Percentiles rank a stretch among this genome's conserved stretches.
These are phyloP conservation scores for Rhagoletis pomonella DNA, from an alignment of 1,140 invertebrate genomes.

Conservation along the genomic window DNA sequence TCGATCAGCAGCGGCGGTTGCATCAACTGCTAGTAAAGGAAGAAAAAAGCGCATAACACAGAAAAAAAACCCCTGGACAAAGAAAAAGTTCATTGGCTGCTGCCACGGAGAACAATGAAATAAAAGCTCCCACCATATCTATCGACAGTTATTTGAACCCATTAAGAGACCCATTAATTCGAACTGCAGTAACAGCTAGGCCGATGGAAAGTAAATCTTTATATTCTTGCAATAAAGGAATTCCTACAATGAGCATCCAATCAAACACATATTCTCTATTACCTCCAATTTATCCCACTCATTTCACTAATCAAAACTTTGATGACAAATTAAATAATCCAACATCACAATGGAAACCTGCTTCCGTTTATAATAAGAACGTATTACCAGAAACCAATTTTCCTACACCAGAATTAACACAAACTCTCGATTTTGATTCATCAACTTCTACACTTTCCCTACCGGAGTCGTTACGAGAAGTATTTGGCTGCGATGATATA, in stretches of 20 bases:
- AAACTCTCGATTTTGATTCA: constrained; percentile 46
- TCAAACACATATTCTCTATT: constrained; percentile 1
- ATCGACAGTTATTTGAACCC: constrained; percentile 23
- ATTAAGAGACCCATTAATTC: neutral
- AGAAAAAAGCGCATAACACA: neutral
- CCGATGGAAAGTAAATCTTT: neutral
- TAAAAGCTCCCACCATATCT: neutral
- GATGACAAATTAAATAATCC: neutral
- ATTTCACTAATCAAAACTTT: constrained; percentile 54
- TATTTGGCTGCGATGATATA: constrained; percentile 53
- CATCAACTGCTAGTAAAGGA: neutral
- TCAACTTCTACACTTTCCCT: constrained; percentile 48
- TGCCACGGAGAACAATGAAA: neutral
- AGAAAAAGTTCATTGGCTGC: neutral
- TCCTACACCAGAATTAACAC: constrained; percentile 53
- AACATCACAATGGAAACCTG: neutral
- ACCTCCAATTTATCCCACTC: constrained; percentile 44
- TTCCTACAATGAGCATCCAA: neutral
- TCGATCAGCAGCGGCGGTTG: neutral
- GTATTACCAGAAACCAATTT: neutral
- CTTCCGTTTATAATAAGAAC: neutral
- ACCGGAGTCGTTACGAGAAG: constrained; percentile 43
- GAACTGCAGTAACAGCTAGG: neutral
- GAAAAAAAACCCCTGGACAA: neutral
- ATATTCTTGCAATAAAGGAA: neutral